Evolutionary conservation across 2,113 vertebrate genomes (phyloP).

Genomic region (Melanerpes formicivorus): DNA sequence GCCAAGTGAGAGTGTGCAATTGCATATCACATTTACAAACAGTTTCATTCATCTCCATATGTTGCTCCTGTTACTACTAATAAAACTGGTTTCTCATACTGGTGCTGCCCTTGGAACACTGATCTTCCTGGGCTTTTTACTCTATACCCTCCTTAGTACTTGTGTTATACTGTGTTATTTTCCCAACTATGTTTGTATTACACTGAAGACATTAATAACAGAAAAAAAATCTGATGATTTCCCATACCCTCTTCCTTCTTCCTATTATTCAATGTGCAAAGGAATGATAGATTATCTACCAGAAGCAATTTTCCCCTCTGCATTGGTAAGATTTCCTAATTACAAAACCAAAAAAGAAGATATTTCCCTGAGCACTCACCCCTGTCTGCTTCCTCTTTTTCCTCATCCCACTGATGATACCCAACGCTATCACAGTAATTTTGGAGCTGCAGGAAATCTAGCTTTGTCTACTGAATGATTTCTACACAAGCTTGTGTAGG

Average conservation of each 20-base stretch:
- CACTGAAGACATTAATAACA: neutral
- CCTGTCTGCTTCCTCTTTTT: neutral
- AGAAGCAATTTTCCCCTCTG: neutral
- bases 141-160: neutral
- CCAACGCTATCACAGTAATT: neutral
- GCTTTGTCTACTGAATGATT: neutral
- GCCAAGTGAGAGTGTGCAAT: neutral
- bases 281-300: constrained; percentile 7
- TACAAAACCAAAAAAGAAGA: neutral
- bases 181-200: neutral
- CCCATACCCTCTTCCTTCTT: constrained; percentile 4
- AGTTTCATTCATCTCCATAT: constrained; percentile 48
- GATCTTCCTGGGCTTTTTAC: neutral
- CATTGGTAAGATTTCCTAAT: neutral
- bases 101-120: neutral
- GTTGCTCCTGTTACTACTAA: constrained; percentile 47
- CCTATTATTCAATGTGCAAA: neutral
- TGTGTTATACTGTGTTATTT: neutral
- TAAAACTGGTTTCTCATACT: constrained; percentile 25
- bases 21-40: constrained; percentile 31
- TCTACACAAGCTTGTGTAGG: neutral
- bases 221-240: neutral
- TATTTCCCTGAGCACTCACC: neutral
- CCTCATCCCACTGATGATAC: neutral
- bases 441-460: neutral